A percentile compares a stretch with the other conserved stretches of the same genome.
phyloP scores from a whole-genome alignment of 2,113 vertebrate species.

The Pelodiscus sinensis region DNA sequence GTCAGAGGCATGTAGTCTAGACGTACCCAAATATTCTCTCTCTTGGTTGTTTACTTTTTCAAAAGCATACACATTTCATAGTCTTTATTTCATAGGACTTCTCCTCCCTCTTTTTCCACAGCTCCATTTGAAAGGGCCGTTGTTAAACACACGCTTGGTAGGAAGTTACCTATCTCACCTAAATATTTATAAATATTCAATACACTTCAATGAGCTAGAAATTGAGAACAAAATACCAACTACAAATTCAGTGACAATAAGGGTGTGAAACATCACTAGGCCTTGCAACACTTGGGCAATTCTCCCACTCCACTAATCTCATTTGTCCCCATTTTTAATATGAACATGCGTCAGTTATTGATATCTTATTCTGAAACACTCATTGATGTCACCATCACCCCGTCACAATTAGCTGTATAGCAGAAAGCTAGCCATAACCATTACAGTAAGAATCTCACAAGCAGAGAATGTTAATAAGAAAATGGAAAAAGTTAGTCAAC shows the following conservation, averaged over 20 bases:
- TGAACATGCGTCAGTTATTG: conserved; percentile 9
- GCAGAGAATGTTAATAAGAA: background rate
- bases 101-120: background rate
- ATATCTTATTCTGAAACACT: background rate
- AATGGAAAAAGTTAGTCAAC: background rate
- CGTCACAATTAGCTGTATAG: background rate
- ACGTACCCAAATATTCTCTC: background rate
- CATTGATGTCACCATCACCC: background rate
- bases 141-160: background rate
- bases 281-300: background rate
- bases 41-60: background rate
- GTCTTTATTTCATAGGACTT: background rate
- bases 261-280: background rate
- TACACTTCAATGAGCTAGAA: background rate
- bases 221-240: background rate
- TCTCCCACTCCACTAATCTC: background rate
- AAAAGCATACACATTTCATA: background rate
- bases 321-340: background rate
- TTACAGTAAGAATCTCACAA: background rate
- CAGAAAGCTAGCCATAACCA: conserved; percentile 18
- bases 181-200: background rate
- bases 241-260: background rate
- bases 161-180: background rate
- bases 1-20: too few relatives aligned
- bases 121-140: background rate